Percentiles rank a stretch among this genome's conserved stretches.
Conservation (phyloP, 2,888 invertebrate genomes). For the Phanerotoma sp. region DNA sequence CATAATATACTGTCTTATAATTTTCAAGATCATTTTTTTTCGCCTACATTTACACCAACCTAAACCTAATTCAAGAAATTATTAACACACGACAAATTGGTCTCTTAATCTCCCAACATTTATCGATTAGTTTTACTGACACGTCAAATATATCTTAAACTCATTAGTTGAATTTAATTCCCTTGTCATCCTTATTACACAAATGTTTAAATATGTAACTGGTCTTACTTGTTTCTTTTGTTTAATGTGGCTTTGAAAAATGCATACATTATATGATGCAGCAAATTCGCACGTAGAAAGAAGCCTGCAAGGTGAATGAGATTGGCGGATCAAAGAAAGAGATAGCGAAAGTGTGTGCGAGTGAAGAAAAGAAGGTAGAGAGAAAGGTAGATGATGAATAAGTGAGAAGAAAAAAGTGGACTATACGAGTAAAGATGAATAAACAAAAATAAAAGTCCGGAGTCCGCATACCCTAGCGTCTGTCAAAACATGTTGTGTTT, state of each 20-base stretch:
- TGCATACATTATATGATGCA: not conserved
- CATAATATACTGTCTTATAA: too few relatives aligned
- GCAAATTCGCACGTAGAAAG: slow-evolving; percentile 5
- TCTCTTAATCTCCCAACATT: not conserved
- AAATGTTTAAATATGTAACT: too few relatives aligned
- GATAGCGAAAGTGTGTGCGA: too few relatives aligned
- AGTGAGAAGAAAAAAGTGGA: slow-evolving; percentile 32
- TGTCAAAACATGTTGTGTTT: slow-evolving; percentile 46
- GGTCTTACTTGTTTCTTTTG: not conserved
- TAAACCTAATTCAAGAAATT: too few relatives aligned
- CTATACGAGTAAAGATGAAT: slow-evolving; percentile 37
- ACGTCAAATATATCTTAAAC: slow-evolving; percentile 6
- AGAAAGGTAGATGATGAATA: slow-evolving; percentile 2
- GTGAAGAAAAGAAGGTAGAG: slow-evolving; percentile 38
- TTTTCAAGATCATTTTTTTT: too few relatives aligned
- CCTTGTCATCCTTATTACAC: not conserved
- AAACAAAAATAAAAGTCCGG: slow-evolving; percentile 32
- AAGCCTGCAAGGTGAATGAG: slow-evolving; percentile 21
- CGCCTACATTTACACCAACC: too few relatives aligned
- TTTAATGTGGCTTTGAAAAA: not conserved
- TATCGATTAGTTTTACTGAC: slow-evolving; percentile 8
- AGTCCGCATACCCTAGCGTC: slow-evolving; percentile 39
- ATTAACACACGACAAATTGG: not conserved
- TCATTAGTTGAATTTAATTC: not conserved
- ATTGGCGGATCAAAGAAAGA: slow-evolving; percentile 33